Evolutionary conservation across 2,797 vertebrate genomes (phyloP), one percentile per base, ranked within the genome.

Genomic region (Amazona finschi): DNA sequence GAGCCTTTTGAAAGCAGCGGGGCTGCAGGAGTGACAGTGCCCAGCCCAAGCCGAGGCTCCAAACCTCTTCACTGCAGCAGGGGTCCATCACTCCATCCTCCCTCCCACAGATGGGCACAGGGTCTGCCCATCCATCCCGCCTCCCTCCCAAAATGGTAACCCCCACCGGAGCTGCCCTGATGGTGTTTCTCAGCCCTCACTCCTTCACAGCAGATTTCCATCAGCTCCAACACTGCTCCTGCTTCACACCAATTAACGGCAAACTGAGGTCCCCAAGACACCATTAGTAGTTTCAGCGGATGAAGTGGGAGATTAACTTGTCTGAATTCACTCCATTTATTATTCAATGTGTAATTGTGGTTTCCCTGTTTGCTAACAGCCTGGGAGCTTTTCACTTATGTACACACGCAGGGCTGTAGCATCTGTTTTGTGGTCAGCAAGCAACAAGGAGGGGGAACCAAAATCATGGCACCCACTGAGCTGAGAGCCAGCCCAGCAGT

Each of bases 271-370:
- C 93, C 88, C 84, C 33, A 60, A 87, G 93, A 94, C 75, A 85
- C 93, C 84, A 39, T 92, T 82, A 94, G 88, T 85, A 88, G 78
- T 85, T 95, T 82, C 86, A 76, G 90, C 6, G 5, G 77, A 93
- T 86, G 66, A 93, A 93, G 80, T 44, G 77, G 83, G 80, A 96
- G 91, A 95, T 95, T 92, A 96, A 96, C 94, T 93, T 91, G 89
- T 91, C 94, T 92, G 87, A 94, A 87, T 85, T 78, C 70, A 73
- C 87, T 87, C 82, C 24, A 91, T 94, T 95, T 92, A 85, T 95
- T 95, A 94, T 91, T 89, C 87, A 3, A 4, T 24, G 76, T 77
- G 82, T 85, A 91, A 94, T 69, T 87, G 91, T 80, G 91, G 93
- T 89, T 93, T 91, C 85, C 72, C 85, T 65, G 71, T 46, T 93